Evolutionary conservation across 2,888 invertebrate species (phyloP), one percentile per base, ranked within the genome.

Genomic region (Parelbella ahira): DNA sequence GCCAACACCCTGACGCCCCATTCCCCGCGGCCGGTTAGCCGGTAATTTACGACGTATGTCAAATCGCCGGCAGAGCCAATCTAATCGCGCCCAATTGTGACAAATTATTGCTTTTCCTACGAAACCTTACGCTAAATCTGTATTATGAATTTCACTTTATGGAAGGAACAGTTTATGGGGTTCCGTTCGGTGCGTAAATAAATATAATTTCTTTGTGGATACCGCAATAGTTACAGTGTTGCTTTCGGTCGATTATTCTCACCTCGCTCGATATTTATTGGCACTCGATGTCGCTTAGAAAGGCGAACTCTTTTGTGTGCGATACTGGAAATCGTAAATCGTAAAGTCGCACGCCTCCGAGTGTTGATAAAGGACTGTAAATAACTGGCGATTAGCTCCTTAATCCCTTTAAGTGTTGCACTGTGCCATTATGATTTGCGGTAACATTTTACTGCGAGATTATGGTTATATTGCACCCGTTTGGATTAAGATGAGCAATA

Each of bases 31-130:
- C 63, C 75, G 80, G 61, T 66, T 70, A 66, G 59, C 60, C 56
- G 56, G 66, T 80, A 78, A 86, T 86, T 86, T 86, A 86, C 72
- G 84, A 83, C 64, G 76, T 84, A 84, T 86, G 84, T 74, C 83
- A 76, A 86, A 86, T 86, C 79, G 81, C 65, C 71, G 68, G 68
- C 80, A 69, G 74, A 80, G 76, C 84, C 80, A 72, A 83, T 84
- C 84, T 81, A 86, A 87, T 86, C 82, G 84, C 67, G 68, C 80
- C 82, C 86, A 84, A 86, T 84, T 84, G 83, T 81, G 81, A 84
- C 84, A 82, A 76, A 84, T 86, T 83, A 87, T 80, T 77, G 81
- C 84, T 84, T 86, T 83, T 86, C 82, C 82, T 78, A 79, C 73
- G 82, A 86, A 84, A 82, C 78, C 73, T 75, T 69, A 72, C 58